Base-by-base conservation (phyloP, 2,113 vertebrate genomes). In the Parotia lawesii region DNA sequence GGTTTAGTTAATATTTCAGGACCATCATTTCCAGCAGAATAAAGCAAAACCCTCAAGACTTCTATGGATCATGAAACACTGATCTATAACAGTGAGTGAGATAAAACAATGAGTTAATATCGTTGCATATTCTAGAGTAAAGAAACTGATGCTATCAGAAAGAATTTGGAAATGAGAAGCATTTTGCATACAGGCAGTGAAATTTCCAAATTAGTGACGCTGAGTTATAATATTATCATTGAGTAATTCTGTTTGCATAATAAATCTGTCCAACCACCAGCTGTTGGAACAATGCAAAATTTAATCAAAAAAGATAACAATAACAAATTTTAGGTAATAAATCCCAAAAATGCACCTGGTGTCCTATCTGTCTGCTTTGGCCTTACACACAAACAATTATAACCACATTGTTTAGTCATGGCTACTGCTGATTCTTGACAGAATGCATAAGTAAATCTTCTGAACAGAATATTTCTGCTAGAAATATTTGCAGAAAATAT, bases 291-390 rank as follows among this genome's bases (percentile, higher is more conserved):
- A 90, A 90, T 62, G 64, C 58, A 33, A 95, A 94, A 88, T 81
- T 86, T 77, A 92, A 90, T 80, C 58, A 88, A 66, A 90, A 88
- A 89, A 25, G 2, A 83, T 57, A 27, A 50, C 33, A 69, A 76
- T 61, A 77, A 95, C 86, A 72, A 73, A 77, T 91, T 91, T 65
- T 48, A 73, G 25, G 42, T 60, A 93, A 88, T 53, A 87, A 84
- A 73, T 57, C 44, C 29, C 23, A 5, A 42, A 93, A 92, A 80
- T 62, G 27, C 47, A 73, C 50, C 75, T 80, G 51, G 4, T 93
- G 38, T 90, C 64, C 42, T 93, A 53, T 73, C 42, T 35, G 29
- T 57, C 50, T 91, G 12, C 33, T 28, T 29, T 60, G n/a, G 6
- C 31, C 12, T 88, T 85, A 38, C 18, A 69, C 11, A 69, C 7